Evolutionary conservation across 2,797 vertebrate species (phyloP).

Genomic region (Cryptoprocta ferox): DNA sequence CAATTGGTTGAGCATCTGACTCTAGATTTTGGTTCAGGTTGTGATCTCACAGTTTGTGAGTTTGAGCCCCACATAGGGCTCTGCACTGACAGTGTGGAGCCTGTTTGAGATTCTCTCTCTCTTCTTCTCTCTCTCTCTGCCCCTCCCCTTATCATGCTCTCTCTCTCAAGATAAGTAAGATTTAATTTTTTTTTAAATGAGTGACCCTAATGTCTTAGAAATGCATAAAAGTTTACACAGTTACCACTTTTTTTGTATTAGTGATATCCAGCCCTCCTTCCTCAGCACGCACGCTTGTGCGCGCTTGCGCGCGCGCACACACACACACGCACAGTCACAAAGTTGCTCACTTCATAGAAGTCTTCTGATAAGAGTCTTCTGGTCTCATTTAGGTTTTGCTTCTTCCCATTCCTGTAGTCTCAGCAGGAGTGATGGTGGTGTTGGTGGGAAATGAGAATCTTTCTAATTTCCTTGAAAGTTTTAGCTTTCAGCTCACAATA

Average conservation of each 20-base stretch:
- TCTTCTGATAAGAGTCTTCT: background rate
- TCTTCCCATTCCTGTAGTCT: background rate
- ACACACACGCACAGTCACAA: background rate
- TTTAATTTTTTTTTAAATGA: slow-evolving; percentile 32
- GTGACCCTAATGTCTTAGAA: background rate
- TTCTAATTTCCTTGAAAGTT: slow-evolving; percentile 55
- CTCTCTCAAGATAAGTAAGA: too few species aligned
- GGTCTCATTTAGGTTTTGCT: slow-evolving; percentile 26
- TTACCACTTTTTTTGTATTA: background rate
- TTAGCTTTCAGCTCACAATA: background rate
- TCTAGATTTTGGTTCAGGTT: too few species aligned
- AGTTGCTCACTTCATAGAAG: background rate
- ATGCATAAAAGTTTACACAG: background rate
- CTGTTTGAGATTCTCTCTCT: too few species aligned
- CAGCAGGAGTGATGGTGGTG: background rate
- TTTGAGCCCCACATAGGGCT: too few species aligned
- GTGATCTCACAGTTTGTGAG: too few species aligned
- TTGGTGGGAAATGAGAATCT: slow-evolving; percentile 35
- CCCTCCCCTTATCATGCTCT: too few species aligned
- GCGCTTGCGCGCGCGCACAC: rapidly evolving
- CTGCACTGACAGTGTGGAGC: too few species aligned
- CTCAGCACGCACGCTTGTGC: too few species aligned
- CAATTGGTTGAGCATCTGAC: too few species aligned
- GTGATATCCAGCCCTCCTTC: rapidly evolving
- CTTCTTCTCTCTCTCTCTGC: too few species aligned